Evolutionary conservation across 1,140 invertebrate genomes (phyloP).

Genomic region (Megalonaias nervosa): DNA sequence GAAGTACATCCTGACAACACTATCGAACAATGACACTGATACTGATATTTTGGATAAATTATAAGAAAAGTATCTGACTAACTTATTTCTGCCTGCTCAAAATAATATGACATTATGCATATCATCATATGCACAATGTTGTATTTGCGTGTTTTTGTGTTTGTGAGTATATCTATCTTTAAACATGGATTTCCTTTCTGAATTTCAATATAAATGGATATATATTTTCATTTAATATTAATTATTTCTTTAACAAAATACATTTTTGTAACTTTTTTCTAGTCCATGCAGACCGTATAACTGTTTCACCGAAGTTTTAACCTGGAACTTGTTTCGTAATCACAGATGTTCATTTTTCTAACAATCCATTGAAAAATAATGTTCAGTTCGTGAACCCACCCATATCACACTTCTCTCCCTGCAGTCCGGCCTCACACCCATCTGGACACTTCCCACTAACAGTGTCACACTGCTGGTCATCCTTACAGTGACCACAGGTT

Average conservation of each 20-base stretch:
- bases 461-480: slow-evolving; percentile 46
- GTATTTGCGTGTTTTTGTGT: no score
- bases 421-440: slow-evolving; percentile 46
- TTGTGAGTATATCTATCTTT: no score
- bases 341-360: not conserved
- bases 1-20: no score
- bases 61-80: no score
- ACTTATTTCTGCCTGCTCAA: no score
- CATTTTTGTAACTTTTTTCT: no score
- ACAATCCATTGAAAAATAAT: not conserved
- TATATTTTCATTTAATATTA: not conserved
- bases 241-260: not conserved
- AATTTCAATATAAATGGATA: not conserved
- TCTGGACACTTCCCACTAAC: slow-evolving; percentile 40
- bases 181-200: no score
- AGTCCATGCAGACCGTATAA: no score
- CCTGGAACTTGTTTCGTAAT: not conserved
- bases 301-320: not conserved
- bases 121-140: no score
- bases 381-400: slow-evolving; percentile 29
- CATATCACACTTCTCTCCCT: slow-evolving; percentile 40
- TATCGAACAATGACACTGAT: no score
- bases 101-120: no score
- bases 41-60: no score
- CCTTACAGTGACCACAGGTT: slow-evolving; percentile 51